Conservation (phyloP, 2,797 vertebrate species). For the Benthosema pterotum region DNA sequence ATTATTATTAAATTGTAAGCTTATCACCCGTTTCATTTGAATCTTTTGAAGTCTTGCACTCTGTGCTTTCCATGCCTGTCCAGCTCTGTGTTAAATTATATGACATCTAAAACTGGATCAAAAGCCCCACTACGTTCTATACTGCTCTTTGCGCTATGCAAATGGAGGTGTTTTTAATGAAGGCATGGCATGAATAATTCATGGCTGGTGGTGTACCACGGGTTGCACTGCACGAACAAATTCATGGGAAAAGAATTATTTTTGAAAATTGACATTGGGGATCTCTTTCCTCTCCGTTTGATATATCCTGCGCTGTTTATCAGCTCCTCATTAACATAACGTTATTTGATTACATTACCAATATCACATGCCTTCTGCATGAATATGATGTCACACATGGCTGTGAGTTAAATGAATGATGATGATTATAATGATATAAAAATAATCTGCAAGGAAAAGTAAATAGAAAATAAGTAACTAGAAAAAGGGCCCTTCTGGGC, state of each 20-base stretch:
- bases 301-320: slow-evolving; percentile 55
- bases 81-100: slow-evolving; percentile 60
- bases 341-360: slow-evolving; percentile 30
- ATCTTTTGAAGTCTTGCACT: slow-evolving; percentile 26
- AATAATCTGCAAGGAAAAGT: no score
- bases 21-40: slow-evolving; percentile 41
- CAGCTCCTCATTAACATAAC: slow-evolving; percentile 52
- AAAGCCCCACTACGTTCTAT: slow-evolving; percentile 62
- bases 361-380: no score
- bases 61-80: slow-evolving; percentile 28
- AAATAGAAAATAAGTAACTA: no score
- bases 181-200: slow-evolving; percentile 74
- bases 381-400: no score
- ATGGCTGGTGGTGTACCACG: slow-evolving; percentile 54
- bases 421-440: no score
- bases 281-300: slow-evolving; percentile 50
- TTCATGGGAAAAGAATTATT: slow-evolving; percentile 57
- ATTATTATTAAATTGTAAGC: neutral
- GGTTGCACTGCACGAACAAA: slow-evolving; percentile 58
- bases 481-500: no score
- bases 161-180: slow-evolving; percentile 76
- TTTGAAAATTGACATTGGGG: slow-evolving; percentile 42
- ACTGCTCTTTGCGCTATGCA: slow-evolving; percentile 68
- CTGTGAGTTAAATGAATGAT: no score
- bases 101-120: slow-evolving; percentile 71